phyloP scores from a whole-genome alignment of 1,140 invertebrate genomes.

The Platorchestia sp. region DNA sequence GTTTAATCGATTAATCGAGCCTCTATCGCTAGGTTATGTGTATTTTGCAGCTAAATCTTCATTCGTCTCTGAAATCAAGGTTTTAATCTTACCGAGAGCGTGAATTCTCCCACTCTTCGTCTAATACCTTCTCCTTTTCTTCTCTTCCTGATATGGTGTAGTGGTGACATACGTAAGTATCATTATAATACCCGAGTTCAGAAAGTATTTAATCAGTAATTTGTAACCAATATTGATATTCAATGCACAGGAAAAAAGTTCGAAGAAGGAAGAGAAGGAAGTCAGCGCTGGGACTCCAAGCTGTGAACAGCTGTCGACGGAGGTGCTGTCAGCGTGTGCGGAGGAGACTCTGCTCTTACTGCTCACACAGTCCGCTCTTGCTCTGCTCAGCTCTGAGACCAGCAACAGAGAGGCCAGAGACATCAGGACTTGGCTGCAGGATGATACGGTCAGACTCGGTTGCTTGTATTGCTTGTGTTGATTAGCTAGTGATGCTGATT shows the following conservation, averaged over 20 bases:
- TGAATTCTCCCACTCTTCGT: too few species aligned
- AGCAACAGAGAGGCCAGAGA: conserved; percentile 51
- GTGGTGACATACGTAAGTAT: too few species aligned
- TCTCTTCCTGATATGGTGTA: too few species aligned
- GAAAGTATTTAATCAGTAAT: too few species aligned
- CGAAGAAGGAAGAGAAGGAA: background rate
- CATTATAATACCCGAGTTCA: too few species aligned
- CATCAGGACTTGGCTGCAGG: conserved; percentile 27
- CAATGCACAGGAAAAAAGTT: background rate
- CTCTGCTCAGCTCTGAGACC: background rate
- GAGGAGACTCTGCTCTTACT: conserved; percentile 41
- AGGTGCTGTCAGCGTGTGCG: conserved; percentile 25
- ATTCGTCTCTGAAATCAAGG: too few species aligned
- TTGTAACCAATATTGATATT: too few species aligned
- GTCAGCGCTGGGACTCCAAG: background rate
- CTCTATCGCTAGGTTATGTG: too few species aligned
- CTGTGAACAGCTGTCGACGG: background rate
- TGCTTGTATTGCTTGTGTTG: background rate
- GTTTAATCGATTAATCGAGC: too few species aligned
- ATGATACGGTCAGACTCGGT: conserved; percentile 2
- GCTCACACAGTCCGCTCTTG: conserved; percentile 41
- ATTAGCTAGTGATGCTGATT: background rate
- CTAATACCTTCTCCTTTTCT: too few species aligned
- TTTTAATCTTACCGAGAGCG: too few species aligned
- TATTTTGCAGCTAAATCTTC: too few species aligned